phyloP scores from a whole-genome alignment of 2,113 vertebrate genomes.

The Callopanchax toddi region DNA sequence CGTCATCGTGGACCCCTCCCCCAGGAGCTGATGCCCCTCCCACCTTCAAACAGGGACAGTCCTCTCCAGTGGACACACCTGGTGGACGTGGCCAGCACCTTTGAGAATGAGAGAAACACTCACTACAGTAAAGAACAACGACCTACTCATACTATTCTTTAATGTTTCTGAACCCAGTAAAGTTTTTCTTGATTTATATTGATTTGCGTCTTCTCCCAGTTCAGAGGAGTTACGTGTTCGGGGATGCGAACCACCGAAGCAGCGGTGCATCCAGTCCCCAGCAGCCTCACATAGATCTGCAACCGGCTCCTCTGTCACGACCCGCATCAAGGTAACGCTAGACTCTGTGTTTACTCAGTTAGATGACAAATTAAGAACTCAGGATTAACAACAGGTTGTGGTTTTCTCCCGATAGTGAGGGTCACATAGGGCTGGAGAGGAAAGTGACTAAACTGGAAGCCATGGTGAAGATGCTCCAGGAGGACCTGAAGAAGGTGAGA shows the following conservation, averaged over 20 bases:
- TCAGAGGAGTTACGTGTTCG: constrained; percentile 93
- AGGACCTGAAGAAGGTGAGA: constrained; percentile 94
- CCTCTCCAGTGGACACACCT: constrained; percentile 95
- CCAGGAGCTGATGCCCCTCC: constrained; percentile 95
- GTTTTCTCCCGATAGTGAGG: constrained; percentile 81
- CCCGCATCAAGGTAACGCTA: constrained; percentile 85
- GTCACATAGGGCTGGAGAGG: constrained; percentile 89
- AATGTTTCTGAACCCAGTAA: background rate
- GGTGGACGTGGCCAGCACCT: constrained; percentile 96
- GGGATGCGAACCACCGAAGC: constrained; percentile 90
- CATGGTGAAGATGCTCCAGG: constrained; percentile 96
- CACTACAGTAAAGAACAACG: constrained; percentile 59
- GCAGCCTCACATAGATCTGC: constrained; percentile 86
- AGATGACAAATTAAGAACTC: no score
- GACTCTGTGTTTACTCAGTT: no score
- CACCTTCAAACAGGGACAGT: constrained; percentile 83
- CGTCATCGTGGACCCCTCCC: constrained; percentile 88
- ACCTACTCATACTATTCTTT: background rate
- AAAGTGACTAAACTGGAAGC: constrained; percentile 96
- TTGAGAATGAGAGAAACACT: constrained; percentile 86
- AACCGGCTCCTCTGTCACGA: constrained; percentile 84
- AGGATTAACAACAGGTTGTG: background rate
- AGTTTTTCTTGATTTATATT: background rate
- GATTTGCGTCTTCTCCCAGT: constrained; percentile 72
- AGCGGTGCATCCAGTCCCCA: constrained; percentile 87